A percentile compares a stretch with the other conserved stretches of the same genome.
These are phyloP conservation scores for Drosophila nikananu DNA, from an alignment of 1,140 invertebrate species.

Conservation along the genomic window DNA sequence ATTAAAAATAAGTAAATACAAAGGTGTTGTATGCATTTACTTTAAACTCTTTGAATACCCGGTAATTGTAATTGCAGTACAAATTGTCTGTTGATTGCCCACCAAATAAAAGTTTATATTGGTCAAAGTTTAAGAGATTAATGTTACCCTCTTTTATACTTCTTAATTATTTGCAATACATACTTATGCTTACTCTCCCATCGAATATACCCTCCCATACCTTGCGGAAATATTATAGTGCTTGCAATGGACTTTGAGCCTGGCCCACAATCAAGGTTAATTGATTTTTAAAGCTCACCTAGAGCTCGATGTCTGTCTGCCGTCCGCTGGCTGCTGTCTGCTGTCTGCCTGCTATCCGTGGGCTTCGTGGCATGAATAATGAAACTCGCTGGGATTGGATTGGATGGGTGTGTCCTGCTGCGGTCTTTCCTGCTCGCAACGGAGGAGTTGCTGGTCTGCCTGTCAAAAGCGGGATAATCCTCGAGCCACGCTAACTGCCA, in stretches of 20 bases:
- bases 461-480: constrained; percentile 77
- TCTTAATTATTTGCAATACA: not conserved
- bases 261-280: constrained; percentile 82
- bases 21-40: not conserved
- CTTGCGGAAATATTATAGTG: constrained; percentile 32
- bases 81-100: not conserved
- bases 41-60: not conserved
- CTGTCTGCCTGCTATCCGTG: constrained; percentile 24
- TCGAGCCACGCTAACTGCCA: constrained; percentile 74
- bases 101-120: not conserved
- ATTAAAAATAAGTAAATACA: constrained; percentile 3
- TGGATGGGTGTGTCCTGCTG: constrained; percentile 21
- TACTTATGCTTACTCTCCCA: not conserved
- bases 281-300: constrained; percentile 81
- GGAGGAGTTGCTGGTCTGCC: constrained; percentile 36
- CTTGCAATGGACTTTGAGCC: constrained; percentile 34
- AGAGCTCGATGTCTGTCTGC: constrained; percentile 7
- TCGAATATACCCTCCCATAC: constrained; percentile 1
- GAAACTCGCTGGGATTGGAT: constrained; percentile 57
- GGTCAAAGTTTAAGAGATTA: not conserved
- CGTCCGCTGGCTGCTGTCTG: constrained; percentile 13
- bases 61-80: not conserved
- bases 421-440: not conserved
- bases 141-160: not conserved
- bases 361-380: constrained; percentile 68